Percentiles rank a stretch among this genome's conserved stretches.
Conservation (phyloP, 2,888 invertebrate genomes). For the Platycheirus albimanus region DNA sequence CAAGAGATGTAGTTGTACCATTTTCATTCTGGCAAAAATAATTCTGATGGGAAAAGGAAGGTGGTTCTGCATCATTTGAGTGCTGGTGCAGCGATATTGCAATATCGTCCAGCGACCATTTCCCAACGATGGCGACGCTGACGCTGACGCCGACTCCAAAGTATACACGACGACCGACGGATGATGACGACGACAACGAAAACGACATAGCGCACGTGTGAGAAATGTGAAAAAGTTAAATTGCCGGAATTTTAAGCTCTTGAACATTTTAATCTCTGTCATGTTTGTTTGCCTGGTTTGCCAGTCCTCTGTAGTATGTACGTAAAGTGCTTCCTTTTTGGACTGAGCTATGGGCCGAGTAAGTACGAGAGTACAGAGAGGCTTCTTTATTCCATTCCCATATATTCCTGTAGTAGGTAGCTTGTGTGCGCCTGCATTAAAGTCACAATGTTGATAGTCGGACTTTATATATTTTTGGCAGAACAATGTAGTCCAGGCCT, state of each 20-base stretch:
- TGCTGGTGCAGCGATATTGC: conserved; percentile 68
- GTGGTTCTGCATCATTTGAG: conserved; percentile 69
- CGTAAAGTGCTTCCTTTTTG: conserved; percentile 28
- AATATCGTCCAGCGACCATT: conserved; percentile 45
- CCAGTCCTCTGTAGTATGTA: conserved; percentile 15
- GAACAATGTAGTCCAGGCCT: conserved; percentile 25
- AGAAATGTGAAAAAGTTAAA: conserved; percentile 73
- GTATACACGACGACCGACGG: too few relatives aligned
- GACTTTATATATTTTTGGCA: conserved; percentile 34
- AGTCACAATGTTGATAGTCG: conserved; percentile 30
- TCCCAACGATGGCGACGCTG: conserved; percentile 5
- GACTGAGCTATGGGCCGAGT: not conserved
- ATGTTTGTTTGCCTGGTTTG: conserved; percentile 64
- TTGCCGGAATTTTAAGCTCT: conserved; percentile 72
- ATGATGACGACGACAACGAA: conserved; percentile 1
- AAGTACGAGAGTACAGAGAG: too few relatives aligned
- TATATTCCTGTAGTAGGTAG: not conserved
- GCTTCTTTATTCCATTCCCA: not conserved
- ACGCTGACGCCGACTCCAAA: too few relatives aligned
- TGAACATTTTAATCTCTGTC: conserved; percentile 72
- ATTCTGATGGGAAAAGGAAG: conserved; percentile 5
- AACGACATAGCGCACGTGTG: conserved; percentile 61
- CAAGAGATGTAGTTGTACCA: not conserved
- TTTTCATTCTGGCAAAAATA: conserved; percentile 22
- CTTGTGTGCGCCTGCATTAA: conserved; percentile 20